Percentiles rank a stretch among this genome's conserved stretches.
Conservation (phyloP, 2,888 invertebrate species). For the Drosophila falleni region DNA sequence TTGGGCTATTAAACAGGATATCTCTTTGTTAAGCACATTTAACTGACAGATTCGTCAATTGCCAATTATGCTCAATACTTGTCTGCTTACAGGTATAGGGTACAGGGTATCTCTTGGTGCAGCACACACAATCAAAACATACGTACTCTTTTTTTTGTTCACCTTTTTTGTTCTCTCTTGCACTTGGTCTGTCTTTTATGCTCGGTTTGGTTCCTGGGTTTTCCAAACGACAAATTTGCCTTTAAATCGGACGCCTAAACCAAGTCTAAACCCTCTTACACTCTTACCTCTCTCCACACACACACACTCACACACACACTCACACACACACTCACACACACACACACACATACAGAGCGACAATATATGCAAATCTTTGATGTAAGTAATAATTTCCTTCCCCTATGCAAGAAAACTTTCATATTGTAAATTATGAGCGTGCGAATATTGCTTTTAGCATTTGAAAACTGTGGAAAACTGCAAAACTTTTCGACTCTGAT, state of each 20-base stretch:
- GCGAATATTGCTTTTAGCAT: slow-evolving; percentile 74
- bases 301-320: background rate
- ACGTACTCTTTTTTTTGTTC: background rate
- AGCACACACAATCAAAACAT: background rate
- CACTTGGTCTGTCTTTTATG: slow-evolving; percentile 43
- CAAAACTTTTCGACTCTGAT: slow-evolving; percentile 45
- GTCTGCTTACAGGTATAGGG: background rate
- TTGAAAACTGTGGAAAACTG: slow-evolving; percentile 43
- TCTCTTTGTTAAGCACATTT: too few relatives aligned
- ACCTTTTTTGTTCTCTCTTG: slow-evolving; percentile 20
- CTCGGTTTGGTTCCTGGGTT: slow-evolving; percentile 35
- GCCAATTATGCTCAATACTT: too few relatives aligned
- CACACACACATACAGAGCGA: slow-evolving; percentile 9
- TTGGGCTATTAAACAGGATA: too few relatives aligned
- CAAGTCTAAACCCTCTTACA: background rate
- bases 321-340: slow-evolving; percentile 4
- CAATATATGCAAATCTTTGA: slow-evolving; percentile 80
- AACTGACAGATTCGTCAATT: too few relatives aligned
- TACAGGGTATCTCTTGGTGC: background rate
- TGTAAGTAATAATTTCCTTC: slow-evolving; percentile 81
- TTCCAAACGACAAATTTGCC: slow-evolving; percentile 68
- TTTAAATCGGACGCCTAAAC: slow-evolving; percentile 53
- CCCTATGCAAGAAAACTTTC: slow-evolving; percentile 58
- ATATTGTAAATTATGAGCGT: slow-evolving; percentile 76
- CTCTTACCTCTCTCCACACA: background rate